Conservation (phyloP, 1,140 invertebrate genomes). For the Apis florea region DNA sequence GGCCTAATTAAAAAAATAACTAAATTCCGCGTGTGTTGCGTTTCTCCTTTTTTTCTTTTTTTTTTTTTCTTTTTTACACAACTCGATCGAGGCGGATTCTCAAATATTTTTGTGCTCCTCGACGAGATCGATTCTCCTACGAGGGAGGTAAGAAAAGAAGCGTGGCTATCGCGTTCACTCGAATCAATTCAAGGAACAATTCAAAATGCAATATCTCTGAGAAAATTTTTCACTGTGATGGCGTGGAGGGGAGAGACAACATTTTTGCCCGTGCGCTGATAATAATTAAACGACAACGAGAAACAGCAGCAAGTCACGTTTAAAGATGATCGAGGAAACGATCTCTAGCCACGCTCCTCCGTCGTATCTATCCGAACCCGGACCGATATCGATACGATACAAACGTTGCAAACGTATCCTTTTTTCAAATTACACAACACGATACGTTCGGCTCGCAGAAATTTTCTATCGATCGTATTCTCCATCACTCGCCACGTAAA, state of each 20-base stretch:
- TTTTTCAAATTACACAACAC: conserved; percentile 4
- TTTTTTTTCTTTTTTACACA: too few species aligned
- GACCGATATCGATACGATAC: background rate
- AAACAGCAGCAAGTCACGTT: background rate
- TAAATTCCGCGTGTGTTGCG: conserved; percentile 24
- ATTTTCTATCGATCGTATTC: background rate
- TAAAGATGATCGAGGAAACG: background rate
- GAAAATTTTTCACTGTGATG: background rate
- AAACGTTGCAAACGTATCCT: background rate
- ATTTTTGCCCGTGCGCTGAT: background rate
- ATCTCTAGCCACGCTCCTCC: background rate
- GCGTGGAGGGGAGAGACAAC: background rate
- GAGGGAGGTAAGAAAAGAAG: background rate
- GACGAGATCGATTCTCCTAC: background rate
- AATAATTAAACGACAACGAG: background rate
- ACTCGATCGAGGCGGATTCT: conserved; percentile 10
- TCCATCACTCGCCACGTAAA: background rate
- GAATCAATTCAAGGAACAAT: background rate
- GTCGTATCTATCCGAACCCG: background rate
- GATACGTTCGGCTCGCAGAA: background rate
- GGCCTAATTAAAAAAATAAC: conserved; percentile 14
- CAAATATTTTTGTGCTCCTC: conserved; percentile 27
- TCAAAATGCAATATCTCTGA: background rate
- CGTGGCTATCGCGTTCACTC: background rate
- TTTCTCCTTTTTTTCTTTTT: too few species aligned